phyloP scores from a whole-genome alignment of 2,113 vertebrate species.

The Corythaeola cristata region DNA sequence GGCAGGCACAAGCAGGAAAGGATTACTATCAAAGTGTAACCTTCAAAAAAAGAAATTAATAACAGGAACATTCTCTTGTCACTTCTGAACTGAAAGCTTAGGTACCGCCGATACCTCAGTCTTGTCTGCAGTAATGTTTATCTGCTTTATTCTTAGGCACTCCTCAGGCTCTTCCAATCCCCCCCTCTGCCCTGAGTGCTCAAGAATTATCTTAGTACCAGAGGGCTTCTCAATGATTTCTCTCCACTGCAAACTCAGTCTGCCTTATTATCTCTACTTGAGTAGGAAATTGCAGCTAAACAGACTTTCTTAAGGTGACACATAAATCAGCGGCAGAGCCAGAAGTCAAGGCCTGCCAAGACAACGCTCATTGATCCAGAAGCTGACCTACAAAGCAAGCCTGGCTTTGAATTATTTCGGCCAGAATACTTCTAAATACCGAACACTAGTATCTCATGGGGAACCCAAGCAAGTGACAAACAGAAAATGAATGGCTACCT shows the following conservation, averaged over 20 bases:
- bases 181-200: not conserved
- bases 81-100: not conserved
- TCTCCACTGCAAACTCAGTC: not conserved
- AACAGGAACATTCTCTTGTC: not conserved
- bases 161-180: not conserved
- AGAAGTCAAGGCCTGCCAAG: constrained; percentile 28
- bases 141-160: not conserved
- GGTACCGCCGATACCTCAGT: not conserved
- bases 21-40: not conserved
- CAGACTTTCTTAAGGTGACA: constrained; percentile 42
- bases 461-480: not conserved
- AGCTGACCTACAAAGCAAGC: not conserved
- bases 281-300: constrained; percentile 21
- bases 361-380: not conserved
- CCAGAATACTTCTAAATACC: not conserved
- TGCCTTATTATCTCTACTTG: constrained; percentile 37
- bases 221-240: not conserved
- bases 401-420: not conserved
- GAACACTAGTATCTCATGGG: not conserved
- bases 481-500: not conserved
- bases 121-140: not conserved
- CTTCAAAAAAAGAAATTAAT: not conserved
- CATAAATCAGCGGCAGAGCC: not conserved
- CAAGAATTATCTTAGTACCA: constrained; percentile 7
- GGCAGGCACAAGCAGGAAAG: not conserved